Evolutionary conservation across 2,797 vertebrate species (phyloP).

Genomic region (Danio kyathit): DNA sequence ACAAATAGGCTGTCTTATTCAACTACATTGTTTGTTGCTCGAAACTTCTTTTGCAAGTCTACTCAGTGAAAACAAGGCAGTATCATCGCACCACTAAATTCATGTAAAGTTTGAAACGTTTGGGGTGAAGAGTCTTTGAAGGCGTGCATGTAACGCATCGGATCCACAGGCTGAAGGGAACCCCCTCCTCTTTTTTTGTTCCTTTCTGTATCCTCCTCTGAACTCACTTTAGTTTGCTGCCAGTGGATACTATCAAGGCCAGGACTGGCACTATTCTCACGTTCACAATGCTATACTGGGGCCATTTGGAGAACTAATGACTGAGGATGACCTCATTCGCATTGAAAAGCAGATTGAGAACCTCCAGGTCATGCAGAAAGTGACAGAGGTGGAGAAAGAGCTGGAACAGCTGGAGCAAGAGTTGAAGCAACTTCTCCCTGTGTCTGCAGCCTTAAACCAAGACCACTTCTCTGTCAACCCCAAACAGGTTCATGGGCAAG

Average conservation of each 20-base stretch:
- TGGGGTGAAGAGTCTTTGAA: constrained; percentile 77
- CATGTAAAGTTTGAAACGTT: constrained; percentile 82
- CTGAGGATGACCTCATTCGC: constrained; percentile 88
- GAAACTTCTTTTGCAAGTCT: constrained; percentile 32
- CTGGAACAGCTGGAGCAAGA: constrained; percentile 85
- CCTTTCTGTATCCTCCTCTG: constrained; percentile 73
- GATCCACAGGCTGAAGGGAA: constrained; percentile 81
- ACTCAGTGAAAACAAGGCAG: constrained; percentile 67
- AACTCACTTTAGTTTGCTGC: constrained; percentile 88
- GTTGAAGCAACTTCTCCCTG: constrained; percentile 85
- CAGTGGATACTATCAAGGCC: constrained; percentile 84
- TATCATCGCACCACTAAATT: constrained; percentile 93
- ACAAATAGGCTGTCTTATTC: neutral
- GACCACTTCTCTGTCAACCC: constrained; percentile 87
- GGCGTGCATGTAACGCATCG: constrained; percentile 67
- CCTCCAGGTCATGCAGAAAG: constrained; percentile 93
- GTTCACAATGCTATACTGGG: constrained; percentile 87
- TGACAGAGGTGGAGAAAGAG: constrained; percentile 86
- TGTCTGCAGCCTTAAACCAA: constrained; percentile 80
- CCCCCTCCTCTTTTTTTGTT: constrained; percentile 74
- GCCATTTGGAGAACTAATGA: constrained; percentile 92
- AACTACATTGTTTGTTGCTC: constrained; percentile 1
- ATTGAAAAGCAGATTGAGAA: constrained; percentile 96
- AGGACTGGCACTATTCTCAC: constrained; percentile 88
- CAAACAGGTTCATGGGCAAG: constrained; percentile 87